Evolutionary conservation across 2,797 vertebrate genomes (phyloP).

Genomic region (Pristis pectinata): DNA sequence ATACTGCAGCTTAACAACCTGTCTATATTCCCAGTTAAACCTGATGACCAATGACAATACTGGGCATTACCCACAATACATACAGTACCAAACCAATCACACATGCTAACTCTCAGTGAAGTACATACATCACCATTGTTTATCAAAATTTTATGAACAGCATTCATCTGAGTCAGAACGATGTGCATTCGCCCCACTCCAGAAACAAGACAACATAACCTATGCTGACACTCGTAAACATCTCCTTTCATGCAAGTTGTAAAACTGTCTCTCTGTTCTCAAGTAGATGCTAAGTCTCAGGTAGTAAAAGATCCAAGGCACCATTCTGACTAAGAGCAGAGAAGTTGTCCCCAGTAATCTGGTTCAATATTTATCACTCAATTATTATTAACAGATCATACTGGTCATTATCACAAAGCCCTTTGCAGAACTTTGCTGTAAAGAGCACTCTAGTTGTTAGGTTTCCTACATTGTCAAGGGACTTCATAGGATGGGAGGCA

Average conservation of each 20-base stretch:
- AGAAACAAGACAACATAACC: neutral
- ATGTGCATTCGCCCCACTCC: neutral
- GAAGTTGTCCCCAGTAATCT: neutral
- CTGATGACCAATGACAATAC: no score
- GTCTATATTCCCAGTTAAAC: no score
- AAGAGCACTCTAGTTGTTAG: neutral
- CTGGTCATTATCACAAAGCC: neutral
- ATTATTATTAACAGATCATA: neutral
- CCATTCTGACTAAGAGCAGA: neutral
- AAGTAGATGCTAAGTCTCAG: neutral
- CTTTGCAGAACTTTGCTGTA: neutral
- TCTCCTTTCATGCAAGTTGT: neutral
- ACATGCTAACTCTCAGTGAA: neutral
- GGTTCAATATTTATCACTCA: neutral
- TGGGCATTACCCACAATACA: neutral
- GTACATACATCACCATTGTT: neutral
- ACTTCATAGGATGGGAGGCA: neutral
- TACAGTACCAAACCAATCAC: neutral
- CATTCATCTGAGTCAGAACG: neutral
- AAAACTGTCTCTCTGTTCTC: neutral
- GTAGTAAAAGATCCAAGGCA: neutral
- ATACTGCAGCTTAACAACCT: no score
- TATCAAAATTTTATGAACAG: neutral
- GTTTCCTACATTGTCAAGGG: neutral
- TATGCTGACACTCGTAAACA: neutral